Evolutionary conservation across 2,888 invertebrate species (phyloP).

Genomic region (Pollenia amentaria): DNA sequence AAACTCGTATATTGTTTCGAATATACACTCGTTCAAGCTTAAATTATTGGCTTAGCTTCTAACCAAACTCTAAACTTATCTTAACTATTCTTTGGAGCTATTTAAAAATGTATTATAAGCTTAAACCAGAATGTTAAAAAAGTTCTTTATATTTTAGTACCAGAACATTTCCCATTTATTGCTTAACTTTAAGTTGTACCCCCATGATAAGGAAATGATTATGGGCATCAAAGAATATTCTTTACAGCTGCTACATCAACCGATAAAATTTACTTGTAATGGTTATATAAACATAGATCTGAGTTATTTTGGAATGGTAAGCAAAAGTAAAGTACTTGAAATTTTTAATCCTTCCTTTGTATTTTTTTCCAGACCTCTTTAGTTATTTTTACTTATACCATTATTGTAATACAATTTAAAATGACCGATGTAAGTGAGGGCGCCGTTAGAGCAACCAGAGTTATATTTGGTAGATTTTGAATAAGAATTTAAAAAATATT

Average conservation of each 20-base stretch:
- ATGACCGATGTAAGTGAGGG: constrained; percentile 35
- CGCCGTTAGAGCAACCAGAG: constrained; percentile 6
- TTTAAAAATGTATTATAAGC: background rate
- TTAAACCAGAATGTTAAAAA: too few species aligned
- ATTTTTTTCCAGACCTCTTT: constrained; percentile 25
- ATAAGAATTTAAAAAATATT: too few species aligned
- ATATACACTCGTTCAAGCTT: too few species aligned
- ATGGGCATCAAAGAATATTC: constrained; percentile 55
- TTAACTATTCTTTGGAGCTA: too few species aligned
- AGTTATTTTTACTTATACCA: constrained; percentile 9
- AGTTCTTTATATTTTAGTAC: constrained; percentile 21
- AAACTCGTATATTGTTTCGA: too few species aligned
- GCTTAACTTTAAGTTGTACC: constrained; percentile 39
- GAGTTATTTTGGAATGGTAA: constrained; percentile 50
- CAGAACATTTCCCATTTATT: constrained; percentile 12
- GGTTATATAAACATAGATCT: constrained; percentile 59
- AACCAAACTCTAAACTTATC: too few species aligned
- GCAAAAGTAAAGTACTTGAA: background rate
- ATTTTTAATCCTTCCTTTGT: background rate
- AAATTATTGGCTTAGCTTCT: too few species aligned
- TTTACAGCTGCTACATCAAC: constrained; percentile 52
- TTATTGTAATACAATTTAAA: constrained; percentile 58
- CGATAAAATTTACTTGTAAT: constrained; percentile 48
- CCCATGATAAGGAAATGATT: constrained; percentile 12
- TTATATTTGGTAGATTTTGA: too few species aligned